Conservation (phyloP, 2,113 vertebrate species). For the Plecotus auritus region DNA sequence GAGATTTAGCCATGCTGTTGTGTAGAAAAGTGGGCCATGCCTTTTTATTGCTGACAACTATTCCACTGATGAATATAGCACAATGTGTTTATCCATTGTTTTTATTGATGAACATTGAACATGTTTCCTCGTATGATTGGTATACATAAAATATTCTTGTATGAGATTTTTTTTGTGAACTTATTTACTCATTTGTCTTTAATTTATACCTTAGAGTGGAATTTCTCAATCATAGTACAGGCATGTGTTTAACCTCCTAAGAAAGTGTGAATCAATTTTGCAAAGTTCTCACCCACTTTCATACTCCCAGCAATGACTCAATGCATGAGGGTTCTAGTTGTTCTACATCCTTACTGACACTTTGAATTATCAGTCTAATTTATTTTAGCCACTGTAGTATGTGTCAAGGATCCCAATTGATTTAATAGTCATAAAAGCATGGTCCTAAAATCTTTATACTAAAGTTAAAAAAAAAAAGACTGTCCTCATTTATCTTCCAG, state of each 20-base stretch:
- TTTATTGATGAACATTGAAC: neutral
- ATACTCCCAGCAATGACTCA: neutral
- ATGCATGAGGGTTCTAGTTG: rapidly evolving
- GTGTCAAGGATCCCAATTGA: neutral
- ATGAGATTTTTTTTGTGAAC: neutral
- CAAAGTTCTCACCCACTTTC: neutral
- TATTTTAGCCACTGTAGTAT: neutral
- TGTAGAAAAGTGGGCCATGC: neutral
- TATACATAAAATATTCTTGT: neutral
- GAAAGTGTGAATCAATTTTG: neutral
- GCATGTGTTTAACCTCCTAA: neutral
- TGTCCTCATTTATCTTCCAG: neutral
- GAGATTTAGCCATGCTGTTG: neutral
- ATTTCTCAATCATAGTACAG: neutral
- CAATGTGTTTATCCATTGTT: neutral
- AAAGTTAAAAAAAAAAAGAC: neutral
- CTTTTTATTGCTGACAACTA: neutral
- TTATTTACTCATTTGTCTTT: neutral
- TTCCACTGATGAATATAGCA: neutral
- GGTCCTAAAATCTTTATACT: neutral
- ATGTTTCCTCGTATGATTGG: neutral
- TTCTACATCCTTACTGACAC: neutral
- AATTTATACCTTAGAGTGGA: neutral
- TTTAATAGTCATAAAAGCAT: neutral
- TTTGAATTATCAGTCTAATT: neutral